Evolutionary conservation across 2,797 vertebrate species (phyloP), one percentile per base, ranked within the genome.

Genomic region (Vespertilio murinus): DNA sequence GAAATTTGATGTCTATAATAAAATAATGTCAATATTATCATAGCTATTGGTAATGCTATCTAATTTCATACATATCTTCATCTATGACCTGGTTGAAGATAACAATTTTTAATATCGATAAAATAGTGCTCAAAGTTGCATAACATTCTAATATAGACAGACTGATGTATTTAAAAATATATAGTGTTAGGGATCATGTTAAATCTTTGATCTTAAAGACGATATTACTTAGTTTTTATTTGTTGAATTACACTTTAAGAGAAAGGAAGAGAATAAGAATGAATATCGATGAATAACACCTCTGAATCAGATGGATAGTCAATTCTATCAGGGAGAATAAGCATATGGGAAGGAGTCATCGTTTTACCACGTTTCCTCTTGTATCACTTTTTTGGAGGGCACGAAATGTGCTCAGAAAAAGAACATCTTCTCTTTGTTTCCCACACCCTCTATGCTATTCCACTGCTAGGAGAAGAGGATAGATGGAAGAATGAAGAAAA

Each of bases 401-500:
- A 25, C 4, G n/a, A 90, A 86, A 79, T 38, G 4, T 70, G 22
- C 67, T 84, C 45, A 52, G 40, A 17, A 11, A 84, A 88, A 82
- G 18, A 59, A 70, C 91, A 23, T 65, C 18, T 40, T 79, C 33
- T 78, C 69, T n/a, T 71, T 82, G 40, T 65, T 77, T 49, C 65
- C 54, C 73, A 67, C 6, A 47, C 64, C 54, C 47, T 42, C 65
- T 75, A 47, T 1, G 1, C 79, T 92, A 59, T 14, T 56, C 47
- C 69, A 83, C 8, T 84, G 38, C 71, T 25, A 61, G 52, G 20
- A 20, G 8, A 78, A 89, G 70, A 77, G 35, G 40, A 64, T 22
- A 40, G 25, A 88, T 12, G 25, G 6, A 91, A 82, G 20, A 94
- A 77, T n/a, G 81, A 88, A 73, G 30, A 74, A 94, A 86, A 94